phyloP scores from a whole-genome alignment of 2,113 vertebrate genomes.

The Scalopus aquaticus region DNA sequence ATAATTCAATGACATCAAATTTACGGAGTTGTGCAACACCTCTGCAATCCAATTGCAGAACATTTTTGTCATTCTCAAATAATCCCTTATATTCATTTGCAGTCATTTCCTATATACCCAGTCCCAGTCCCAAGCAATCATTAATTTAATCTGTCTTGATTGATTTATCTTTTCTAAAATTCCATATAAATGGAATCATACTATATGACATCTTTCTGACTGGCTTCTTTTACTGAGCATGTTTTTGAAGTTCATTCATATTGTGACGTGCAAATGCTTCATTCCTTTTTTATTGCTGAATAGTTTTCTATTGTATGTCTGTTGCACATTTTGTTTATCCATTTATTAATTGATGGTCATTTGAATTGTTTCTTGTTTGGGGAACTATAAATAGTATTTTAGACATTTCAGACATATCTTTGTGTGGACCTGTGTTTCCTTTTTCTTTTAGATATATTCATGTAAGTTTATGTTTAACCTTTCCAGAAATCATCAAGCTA shows the following conservation, averaged over 20 bases:
- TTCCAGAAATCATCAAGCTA: not conserved
- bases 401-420: not conserved
- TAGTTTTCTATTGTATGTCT: not conserved
- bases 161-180: not conserved
- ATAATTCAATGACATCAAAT: not conserved
- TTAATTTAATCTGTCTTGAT: not conserved
- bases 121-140: not conserved
- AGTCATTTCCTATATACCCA: not conserved
- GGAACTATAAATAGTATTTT: not conserved
- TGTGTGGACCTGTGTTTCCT: not conserved
- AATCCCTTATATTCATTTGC: not conserved
- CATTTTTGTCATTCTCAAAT: not conserved
- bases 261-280: not conserved
- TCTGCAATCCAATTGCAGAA: not conserved
- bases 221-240: not conserved
- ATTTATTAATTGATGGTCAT: not conserved
- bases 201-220: not conserved
- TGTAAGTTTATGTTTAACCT: not conserved
- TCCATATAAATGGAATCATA: not conserved
- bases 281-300: not conserved
- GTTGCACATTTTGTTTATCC: not conserved
- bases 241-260: constrained; percentile 7
- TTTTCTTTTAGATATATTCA: constrained; percentile 12
- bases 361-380: not conserved
- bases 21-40: not conserved